A percentile compares a stretch with the other conserved stretches of the same genome.
phyloP scores from a whole-genome alignment of 1,140 invertebrate genomes.

The Paramacrobiotus metropolitanus region DNA sequence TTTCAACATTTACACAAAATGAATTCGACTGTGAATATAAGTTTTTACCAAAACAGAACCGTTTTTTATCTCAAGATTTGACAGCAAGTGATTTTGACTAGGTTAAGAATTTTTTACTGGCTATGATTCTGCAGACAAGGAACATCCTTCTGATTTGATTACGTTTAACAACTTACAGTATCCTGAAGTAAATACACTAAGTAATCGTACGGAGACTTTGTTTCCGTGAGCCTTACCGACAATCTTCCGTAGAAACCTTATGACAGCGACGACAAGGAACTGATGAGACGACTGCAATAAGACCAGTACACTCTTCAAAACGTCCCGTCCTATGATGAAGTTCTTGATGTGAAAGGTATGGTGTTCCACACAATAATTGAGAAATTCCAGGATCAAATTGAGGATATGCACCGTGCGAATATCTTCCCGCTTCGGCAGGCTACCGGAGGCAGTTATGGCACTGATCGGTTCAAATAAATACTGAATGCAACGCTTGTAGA shows the following conservation, averaged over 20 bases:
- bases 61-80: no score
- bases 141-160: no score
- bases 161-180: no score
- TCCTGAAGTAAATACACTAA: no score
- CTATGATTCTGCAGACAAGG: no score
- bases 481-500: constrained; percentile 94
- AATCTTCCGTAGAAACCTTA: constrained; percentile 88
- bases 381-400: constrained; percentile 72
- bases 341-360: constrained; percentile 97
- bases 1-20: no score
- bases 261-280: constrained; percentile 74
- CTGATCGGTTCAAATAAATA: constrained; percentile 68
- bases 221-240: constrained; percentile 28
- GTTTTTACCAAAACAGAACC: no score
- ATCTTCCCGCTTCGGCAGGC: constrained; percentile 37
- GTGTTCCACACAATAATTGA: constrained; percentile 99
- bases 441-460: constrained; percentile 59
- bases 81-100: no score
- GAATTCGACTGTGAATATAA: no score
- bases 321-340: constrained; percentile 85
- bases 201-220: no score
- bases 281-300: constrained; percentile 93
- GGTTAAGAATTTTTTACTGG: no score
- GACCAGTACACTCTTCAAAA: constrained; percentile 74
- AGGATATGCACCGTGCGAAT: constrained; percentile 85